Base-by-base conservation (phyloP, 2,888 invertebrate species). In the Gymnocheta viridis region DNA sequence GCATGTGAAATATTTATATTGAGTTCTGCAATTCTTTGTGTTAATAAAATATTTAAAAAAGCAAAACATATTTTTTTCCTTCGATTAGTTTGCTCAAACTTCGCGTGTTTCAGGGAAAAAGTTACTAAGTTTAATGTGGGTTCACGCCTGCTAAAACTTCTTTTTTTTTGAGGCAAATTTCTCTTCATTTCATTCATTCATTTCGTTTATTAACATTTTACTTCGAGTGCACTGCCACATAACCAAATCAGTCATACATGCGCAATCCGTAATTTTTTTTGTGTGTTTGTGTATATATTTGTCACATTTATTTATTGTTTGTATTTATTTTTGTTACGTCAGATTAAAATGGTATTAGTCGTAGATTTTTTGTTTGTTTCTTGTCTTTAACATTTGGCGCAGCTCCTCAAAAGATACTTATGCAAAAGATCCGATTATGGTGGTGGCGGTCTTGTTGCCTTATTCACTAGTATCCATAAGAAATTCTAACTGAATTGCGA, bases 311-410 rank as follows among this genome's bases (percentile, higher is more conserved):
- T 81, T 77, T 47, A 77, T 62, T 77, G 67, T 81, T 72, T 81
- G 72, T 58, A 79, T 83, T 83, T 79, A 66, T 49, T 77, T 84
- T 77, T 56, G 80, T 84, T 77, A 81, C 41, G 77, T 81, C 72
- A 84, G 51, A 67, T 73, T 73, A 38, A 77, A 77, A 80, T 72
- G 24, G 74, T 58, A 70, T 74, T 41, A 76, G 47, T 66, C 29
- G 79, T 60, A 51, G 41, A 51, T 38, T 73, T 51, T 58, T n/a
- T n/a, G n/a, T n/a, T n/a, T 51, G 24, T 81, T 67, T 67, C 60
- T 60, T 56, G 41, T 72, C 47, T 69, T 62, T 81, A 32, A 60
- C 67, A 35, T 67, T 81, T 62, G 66, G 66, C 47, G 80, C 76
- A 67, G 38, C 76, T 80, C 62, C 79, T 64, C 67, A 85, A 82